A percentile compares a stretch with the other conserved stretches of the same genome.
Conservation (phyloP, 2,113 vertebrate genomes). For the Agelaius tricolor region DNA sequence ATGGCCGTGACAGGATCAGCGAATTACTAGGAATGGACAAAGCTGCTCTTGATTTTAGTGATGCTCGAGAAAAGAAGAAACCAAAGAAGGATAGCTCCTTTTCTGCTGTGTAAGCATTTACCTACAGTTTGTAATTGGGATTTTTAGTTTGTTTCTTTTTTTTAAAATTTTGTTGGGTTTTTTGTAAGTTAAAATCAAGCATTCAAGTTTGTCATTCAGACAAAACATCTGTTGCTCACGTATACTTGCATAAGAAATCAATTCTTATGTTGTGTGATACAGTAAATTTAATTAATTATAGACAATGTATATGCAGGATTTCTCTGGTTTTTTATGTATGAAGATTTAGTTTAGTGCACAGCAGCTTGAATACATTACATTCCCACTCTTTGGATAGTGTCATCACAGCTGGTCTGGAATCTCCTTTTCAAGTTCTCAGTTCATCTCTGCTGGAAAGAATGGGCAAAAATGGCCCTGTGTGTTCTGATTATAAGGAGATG, state of each 20-base stretch:
- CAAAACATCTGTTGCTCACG: not conserved
- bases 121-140: not conserved
- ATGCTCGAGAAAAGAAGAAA: conserved; percentile 91
- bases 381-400: not conserved
- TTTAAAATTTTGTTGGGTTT: not conserved
- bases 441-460: not conserved
- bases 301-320: not conserved
- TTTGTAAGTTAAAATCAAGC: not conserved
- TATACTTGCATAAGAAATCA: not conserved
- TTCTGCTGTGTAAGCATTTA: conserved; percentile 88
- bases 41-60: conserved; percentile 94
- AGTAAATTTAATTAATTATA: not conserved
- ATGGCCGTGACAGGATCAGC: conserved; percentile 93
- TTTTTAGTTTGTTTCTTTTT: not conserved
- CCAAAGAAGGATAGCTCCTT: conserved; percentile 93
- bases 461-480: not conserved
- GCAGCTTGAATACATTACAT: not conserved
- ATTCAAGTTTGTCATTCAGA: not conserved
- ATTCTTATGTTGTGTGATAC: not conserved
- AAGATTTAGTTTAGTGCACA: not conserved
- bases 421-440: not conserved
- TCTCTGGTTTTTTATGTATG: not conserved
- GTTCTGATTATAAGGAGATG: not conserved
- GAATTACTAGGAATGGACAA: conserved; percentile 96
- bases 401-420: not conserved